Base-by-base conservation (phyloP, 2,113 vertebrate species). In the Galeopterus variegatus region DNA sequence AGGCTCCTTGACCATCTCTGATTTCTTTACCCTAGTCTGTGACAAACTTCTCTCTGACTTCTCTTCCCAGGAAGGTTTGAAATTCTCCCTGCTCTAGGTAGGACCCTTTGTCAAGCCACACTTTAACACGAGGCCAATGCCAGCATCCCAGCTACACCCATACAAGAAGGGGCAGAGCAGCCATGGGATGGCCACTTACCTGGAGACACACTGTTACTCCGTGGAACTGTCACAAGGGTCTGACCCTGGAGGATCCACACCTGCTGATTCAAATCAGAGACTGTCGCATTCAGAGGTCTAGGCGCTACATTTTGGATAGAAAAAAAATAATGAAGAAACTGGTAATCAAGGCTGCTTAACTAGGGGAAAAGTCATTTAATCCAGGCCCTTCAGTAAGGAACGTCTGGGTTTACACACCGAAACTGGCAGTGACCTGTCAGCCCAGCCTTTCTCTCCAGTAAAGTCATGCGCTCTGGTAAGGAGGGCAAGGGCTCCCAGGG, bases 221-320 rank as follows among this genome's bases (percentile, higher is more conserved):
- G 9, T 5, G 92, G 93, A 84, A 72, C 48, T n/a, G 54, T 6
- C 69, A 97, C 12, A 1, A 95, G 60, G 48, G 10, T 81, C 76
- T 92, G 60, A 56, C 70, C 92, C 60, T 80, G 93, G 65, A 97
- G n/a, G 28, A 83, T 2, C 97, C 93, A 97, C 52, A 93, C 86
- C 14, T 92, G 97, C 62, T 98, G 96, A 58, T 83, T 67, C 81
- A 48, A 4, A 36, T 97, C 97, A 0, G 19, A 92, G 77, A 93
- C 0, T 0, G 4, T 0, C 36, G 33, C 60, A 11, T 0, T 0
- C 2, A 21, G 3, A 90, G 94, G 62, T 6, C 0, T 0, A 3
- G 0, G 5, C 86, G 9, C 14, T 24, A 0, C 21, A 52, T 33
- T 36, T 76, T 54, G 15, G 23, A 64, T 14, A 7, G n/a, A 84